A percentile compares a stretch with the other conserved stretches of the same genome.
These are phyloP conservation scores for Emys orbicularis DNA, from an alignment of 2,797 vertebrate species.

Conservation along the genomic window DNA sequence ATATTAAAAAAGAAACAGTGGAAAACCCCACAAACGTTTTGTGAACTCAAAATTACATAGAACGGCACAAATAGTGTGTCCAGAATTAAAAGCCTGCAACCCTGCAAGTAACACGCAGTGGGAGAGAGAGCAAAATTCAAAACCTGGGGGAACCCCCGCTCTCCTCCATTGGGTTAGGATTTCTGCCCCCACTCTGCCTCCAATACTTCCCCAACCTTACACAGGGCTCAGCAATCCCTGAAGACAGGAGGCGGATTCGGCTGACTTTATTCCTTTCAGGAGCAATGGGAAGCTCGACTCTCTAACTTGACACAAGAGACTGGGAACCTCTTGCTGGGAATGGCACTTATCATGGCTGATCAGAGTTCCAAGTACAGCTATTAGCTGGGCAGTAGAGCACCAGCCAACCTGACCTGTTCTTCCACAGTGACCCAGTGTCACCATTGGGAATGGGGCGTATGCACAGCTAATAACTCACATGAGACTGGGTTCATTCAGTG, in stretches of 20 bases:
- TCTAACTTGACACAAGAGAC: not conserved
- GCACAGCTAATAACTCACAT: not conserved
- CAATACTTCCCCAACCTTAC: not conserved
- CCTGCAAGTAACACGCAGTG: not conserved
- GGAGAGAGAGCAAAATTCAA: not conserved
- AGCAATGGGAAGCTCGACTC: not conserved
- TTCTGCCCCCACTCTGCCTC: not conserved
- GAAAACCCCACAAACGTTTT: not conserved
- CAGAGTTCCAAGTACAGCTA: not conserved
- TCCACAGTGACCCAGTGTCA: fast-evolving
- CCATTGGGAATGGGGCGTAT: fast-evolving
- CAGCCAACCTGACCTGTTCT: fast-evolving
- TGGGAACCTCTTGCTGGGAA: not conserved
- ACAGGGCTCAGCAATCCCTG: not conserved
- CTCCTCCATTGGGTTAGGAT: not conserved
- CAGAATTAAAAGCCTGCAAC: not conserved
- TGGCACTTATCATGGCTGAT: not conserved
- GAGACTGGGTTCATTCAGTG: not conserved
- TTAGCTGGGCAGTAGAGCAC: not conserved
- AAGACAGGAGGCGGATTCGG: not conserved
- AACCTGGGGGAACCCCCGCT: not conserved
- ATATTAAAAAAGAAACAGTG: not conserved
- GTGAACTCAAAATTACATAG: not conserved
- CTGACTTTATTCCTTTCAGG: not conserved
- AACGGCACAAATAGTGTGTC: not conserved